Percentiles rank a stretch among this genome's conserved stretches.
Conservation (phyloP, 2,113 vertebrate genomes). For the Tinamus guttatus region DNA sequence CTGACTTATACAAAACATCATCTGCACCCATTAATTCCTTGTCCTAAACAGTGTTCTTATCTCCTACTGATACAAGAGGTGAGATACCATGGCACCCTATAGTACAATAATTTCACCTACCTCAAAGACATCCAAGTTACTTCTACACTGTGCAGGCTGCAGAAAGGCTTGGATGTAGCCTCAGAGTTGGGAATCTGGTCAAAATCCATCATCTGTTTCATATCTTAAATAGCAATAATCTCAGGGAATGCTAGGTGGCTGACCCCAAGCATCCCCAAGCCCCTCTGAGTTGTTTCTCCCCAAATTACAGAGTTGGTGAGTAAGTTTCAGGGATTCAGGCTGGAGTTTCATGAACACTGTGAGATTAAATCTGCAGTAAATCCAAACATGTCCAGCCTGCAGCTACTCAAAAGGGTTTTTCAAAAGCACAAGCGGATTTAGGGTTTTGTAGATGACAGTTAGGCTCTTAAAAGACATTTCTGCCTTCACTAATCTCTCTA, state of each 20-base stretch:
- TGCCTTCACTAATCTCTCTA: background rate
- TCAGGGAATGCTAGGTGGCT: background rate
- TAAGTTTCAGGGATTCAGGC: background rate
- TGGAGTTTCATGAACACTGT: background rate
- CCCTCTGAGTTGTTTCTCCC: background rate
- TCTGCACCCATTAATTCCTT: background rate
- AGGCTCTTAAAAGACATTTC: background rate
- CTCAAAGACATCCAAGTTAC: background rate
- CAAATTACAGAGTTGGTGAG: background rate
- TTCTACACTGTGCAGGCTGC: background rate
- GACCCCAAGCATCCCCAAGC: background rate
- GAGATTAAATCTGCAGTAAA: background rate
- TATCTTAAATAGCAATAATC: background rate
- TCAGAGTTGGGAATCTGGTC: background rate
- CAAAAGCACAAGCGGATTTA: background rate
- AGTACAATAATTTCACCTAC: background rate
- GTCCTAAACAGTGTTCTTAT: background rate
- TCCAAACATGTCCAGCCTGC: background rate
- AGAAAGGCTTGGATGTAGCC: background rate
- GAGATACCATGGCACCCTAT: too few species aligned
- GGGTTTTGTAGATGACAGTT: background rate
- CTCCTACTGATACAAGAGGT: background rate
- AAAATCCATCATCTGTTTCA: background rate
- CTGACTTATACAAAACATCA: background rate
- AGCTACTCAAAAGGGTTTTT: background rate